Evolutionary conservation across 1,140 invertebrate species (phyloP).

Genomic region (Aphaenogaster rudis): DNA sequence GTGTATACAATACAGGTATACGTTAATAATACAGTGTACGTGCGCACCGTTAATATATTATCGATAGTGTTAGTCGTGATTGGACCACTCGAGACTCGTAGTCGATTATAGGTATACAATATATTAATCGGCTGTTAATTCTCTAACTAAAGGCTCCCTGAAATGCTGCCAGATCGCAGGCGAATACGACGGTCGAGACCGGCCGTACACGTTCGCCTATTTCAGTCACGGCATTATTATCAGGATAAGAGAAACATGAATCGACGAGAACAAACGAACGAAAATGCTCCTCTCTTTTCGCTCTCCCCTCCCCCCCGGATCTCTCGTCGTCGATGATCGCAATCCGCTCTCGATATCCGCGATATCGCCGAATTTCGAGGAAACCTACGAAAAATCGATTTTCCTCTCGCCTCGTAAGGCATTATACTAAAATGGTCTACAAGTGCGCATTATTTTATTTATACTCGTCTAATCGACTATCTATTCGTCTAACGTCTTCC

Average conservation of each 20-base stretch:
- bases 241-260: not conserved
- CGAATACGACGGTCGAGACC: not conserved
- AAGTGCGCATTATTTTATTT: not conserved
- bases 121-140: conserved; percentile 31
- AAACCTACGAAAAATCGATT: conserved; percentile 21
- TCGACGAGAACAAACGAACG: not conserved
- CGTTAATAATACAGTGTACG: conserved; percentile 34
- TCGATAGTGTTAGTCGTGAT: conserved; percentile 33
- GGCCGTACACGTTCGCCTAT: too few species aligned
- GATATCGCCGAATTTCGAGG: not conserved
- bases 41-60: conserved; percentile 16
- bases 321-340: not conserved
- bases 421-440: conserved; percentile 6
- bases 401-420: not conserved
- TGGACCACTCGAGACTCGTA: conserved; percentile 45
- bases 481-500: not conserved
- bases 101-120: conserved; percentile 23
- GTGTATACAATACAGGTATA: not conserved
- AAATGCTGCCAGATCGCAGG: conserved; percentile 5
- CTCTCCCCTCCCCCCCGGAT: not conserved
- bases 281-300: not conserved
- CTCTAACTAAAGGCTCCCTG: conserved; percentile 7
- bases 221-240: not conserved
- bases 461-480: conserved; percentile 7
- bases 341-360: not conserved